phyloP scores from a whole-genome alignment of 2,888 invertebrate species.

The Drosophila acutilabella region DNA sequence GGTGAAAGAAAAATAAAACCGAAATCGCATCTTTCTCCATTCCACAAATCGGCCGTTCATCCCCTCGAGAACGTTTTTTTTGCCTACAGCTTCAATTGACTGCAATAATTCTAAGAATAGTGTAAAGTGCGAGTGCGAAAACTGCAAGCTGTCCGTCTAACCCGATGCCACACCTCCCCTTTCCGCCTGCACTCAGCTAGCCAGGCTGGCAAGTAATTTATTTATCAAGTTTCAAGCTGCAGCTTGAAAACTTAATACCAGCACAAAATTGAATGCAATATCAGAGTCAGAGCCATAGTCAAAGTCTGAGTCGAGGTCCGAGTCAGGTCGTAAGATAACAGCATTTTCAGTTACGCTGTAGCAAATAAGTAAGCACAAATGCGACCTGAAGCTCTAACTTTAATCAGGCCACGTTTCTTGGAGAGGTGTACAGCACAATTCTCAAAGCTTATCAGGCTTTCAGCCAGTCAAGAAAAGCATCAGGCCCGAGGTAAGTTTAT shows the following conservation, averaged over 20 bases:
- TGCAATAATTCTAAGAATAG: slow-evolving; percentile 78
- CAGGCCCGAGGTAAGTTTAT: background rate
- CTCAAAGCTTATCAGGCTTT: slow-evolving; percentile 16
- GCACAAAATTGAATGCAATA: slow-evolving; percentile 72
- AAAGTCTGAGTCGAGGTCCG: no score
- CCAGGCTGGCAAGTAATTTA: slow-evolving; percentile 72
- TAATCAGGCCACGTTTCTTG: slow-evolving; percentile 35
- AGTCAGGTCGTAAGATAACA: slow-evolving; percentile 37
- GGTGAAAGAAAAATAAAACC: slow-evolving; percentile 10
- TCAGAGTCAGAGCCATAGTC: background rate
- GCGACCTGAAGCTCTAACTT: slow-evolving; percentile 29
- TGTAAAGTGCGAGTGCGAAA: slow-evolving; percentile 72
- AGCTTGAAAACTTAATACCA: slow-evolving; percentile 81
- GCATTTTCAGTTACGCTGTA: slow-evolving; percentile 11
- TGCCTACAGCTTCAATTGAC: slow-evolving; percentile 73
- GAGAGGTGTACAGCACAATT: slow-evolving; percentile 3
- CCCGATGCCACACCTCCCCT: background rate
- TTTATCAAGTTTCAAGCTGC: slow-evolving; percentile 81
- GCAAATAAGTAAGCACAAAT: slow-evolving; percentile 20
- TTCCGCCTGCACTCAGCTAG: slow-evolving; percentile 9
- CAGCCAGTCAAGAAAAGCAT: slow-evolving; percentile 1
- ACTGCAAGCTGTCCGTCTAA: slow-evolving; percentile 31
- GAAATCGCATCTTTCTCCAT: slow-evolving; percentile 18
- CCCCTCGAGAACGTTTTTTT: slow-evolving; percentile 11
- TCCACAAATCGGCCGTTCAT: background rate